Evolutionary conservation across 2,797 vertebrate genomes (phyloP).

Genomic region (Syngnathus rostellatus): DNA sequence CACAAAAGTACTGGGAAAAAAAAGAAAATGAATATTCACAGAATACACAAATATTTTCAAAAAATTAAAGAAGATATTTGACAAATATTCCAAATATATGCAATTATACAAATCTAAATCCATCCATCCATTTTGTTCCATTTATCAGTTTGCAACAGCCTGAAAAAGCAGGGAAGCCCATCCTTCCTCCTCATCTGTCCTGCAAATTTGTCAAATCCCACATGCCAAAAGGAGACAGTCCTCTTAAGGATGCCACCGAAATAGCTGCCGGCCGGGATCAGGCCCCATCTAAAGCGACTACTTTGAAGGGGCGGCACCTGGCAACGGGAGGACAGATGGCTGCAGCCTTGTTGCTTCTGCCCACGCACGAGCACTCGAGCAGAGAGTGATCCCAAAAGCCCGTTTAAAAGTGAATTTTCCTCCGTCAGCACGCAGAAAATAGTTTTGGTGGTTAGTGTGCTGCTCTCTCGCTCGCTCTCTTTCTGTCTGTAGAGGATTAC

Average conservation of each 20-base stretch:
- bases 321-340: constrained; percentile 57
- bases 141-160: no score
- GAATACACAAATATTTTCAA: no score
- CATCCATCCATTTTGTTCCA: no score
- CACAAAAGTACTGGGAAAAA: no score
- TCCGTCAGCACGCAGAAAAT: background rate
- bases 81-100: no score
- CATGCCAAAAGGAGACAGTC: constrained; percentile 29
- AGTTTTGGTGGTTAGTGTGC: background rate
- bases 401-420: constrained; percentile 12
- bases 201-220: constrained; percentile 33
- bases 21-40: no score
- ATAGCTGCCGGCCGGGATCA: constrained; percentile 35
- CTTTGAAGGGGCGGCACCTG: constrained; percentile 60
- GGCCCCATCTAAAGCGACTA: constrained; percentile 50
- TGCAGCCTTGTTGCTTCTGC: constrained; percentile 31
- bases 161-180: no score
- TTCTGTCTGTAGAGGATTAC: background rate
- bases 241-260: constrained; percentile 40
- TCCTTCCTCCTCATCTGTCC: background rate
- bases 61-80: no score
- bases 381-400: constrained; percentile 3
- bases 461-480: background rate
- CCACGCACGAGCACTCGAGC: constrained; percentile 14
- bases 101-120: no score